Evolutionary conservation across 2,113 vertebrate genomes (phyloP).

Genomic region (Dipodomys ordii): DNA sequence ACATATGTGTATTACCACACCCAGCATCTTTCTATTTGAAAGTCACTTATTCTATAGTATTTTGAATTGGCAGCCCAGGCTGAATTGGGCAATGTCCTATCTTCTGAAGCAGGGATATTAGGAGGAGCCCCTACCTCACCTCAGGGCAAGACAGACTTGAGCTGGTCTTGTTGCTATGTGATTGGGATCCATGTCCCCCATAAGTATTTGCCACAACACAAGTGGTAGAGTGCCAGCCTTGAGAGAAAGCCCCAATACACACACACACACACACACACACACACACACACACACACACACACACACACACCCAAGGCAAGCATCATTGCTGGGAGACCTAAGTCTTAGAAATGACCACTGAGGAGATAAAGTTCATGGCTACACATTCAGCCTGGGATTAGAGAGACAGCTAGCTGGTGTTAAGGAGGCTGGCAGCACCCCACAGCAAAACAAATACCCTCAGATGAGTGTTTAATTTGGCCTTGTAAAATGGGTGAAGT

Average conservation of each 20-base stretch:
- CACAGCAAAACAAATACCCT: slow-evolving; percentile 20
- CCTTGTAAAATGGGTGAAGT: slow-evolving; percentile 53
- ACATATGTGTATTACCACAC: too few species aligned
- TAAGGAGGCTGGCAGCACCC: neutral
- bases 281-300: too few species aligned
- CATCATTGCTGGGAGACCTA: slow-evolving; percentile 42
- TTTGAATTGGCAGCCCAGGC: neutral
- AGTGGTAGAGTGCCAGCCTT: too few species aligned
- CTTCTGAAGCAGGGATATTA: neutral
- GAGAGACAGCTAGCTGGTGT: slow-evolving; percentile 6
- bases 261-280: too few species aligned
- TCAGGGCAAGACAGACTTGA: neutral
- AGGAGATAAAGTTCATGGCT: slow-evolving; percentile 31
- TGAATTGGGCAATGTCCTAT: neutral
- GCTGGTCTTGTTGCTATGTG: neutral
- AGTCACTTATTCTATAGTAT: too few species aligned
- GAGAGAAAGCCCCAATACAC: too few species aligned
- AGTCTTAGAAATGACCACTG: neutral
- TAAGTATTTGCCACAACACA: neutral
- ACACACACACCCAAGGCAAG: neutral
- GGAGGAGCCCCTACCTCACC: too few species aligned
- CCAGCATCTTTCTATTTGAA: neutral
- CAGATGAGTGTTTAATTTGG: slow-evolving; percentile 72
- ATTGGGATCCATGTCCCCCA: neutral
- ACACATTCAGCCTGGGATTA: neutral